A percentile compares a stretch with the other conserved stretches of the same genome.
phyloP scores from a whole-genome alignment of 1,140 invertebrate species.

The Agrypnia vestita region DNA sequence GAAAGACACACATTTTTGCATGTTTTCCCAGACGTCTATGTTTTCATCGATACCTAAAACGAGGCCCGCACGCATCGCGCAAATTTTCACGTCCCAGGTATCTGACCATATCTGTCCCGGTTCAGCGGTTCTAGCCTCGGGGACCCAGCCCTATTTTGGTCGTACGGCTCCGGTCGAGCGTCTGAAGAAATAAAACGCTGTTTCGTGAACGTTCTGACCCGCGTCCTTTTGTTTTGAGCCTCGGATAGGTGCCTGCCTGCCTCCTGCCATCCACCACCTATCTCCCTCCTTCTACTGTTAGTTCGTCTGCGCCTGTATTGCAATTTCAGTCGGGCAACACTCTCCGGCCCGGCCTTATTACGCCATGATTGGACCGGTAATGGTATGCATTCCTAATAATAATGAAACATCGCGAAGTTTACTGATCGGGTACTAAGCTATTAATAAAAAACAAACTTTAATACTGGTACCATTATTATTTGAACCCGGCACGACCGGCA shows the following conservation, averaged over 20 bases:
- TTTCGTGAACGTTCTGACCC: constrained; percentile 47
- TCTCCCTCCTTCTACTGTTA: neutral
- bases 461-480: no score
- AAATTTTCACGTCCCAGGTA: neutral
- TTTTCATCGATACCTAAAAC: no score
- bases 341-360: constrained; percentile 33
- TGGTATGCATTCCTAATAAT: constrained; percentile 27
- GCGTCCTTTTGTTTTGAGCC: constrained; percentile 44
- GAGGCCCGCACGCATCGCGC: neutral
- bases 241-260: neutral
- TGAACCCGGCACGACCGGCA: no score
- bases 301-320: constrained; percentile 12
- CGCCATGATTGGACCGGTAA: constrained; percentile 39
- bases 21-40: no score
- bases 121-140: constrained; percentile 2
- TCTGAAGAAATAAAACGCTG: constrained; percentile 35
- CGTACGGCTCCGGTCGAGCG: neutral
- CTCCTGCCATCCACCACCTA: neutral
- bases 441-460: no score
- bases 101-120: constrained; percentile 14
- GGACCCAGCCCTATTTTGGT: constrained; percentile 30
- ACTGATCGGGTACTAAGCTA: constrained; percentile 1
- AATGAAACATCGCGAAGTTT: constrained; percentile 3
- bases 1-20: no score
- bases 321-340: constrained; percentile 27